Evolutionary conservation across 2,888 invertebrate genomes (phyloP).

Genomic region (Pseudoips prasinana): DNA sequence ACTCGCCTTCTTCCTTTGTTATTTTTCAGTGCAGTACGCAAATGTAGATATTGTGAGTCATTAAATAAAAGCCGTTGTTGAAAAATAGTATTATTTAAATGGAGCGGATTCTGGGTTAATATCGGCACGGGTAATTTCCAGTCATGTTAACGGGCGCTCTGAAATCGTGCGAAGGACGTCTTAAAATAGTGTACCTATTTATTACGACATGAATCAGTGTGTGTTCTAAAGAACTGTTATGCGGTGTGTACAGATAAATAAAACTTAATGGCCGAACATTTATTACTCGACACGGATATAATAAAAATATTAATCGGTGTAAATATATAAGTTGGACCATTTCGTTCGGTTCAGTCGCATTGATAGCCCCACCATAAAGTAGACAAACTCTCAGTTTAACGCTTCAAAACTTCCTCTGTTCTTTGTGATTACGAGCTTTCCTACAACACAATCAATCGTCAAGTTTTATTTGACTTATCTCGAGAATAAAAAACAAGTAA

Average conservation of each 20-base stretch:
- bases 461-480: conserved; percentile 79
- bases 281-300: conserved; percentile 35
- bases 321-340: conserved; percentile 49
- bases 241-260: conserved; percentile 41
- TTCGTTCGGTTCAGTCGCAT: conserved; percentile 39
- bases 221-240: conserved; percentile 47
- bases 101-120: conserved; percentile 56
- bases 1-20: conserved; percentile 35
- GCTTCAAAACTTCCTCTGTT: conserved; percentile 50
- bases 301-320: conserved; percentile 46
- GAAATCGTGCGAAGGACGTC: conserved; percentile 74
- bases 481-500: conserved; percentile 73
- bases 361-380: conserved; percentile 48
- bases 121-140: conserved; percentile 61
- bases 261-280: conserved; percentile 35
- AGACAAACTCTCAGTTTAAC: conserved; percentile 51
- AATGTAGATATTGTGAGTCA: conserved; percentile 35
- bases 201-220: conserved; percentile 61
- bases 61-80: conserved; percentile 33
- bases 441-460: conserved; percentile 76
- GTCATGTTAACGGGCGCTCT: conserved; percentile 60
- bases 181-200: conserved; percentile 71
- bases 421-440: conserved; percentile 62
- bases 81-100: conserved; percentile 53
- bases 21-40: conserved; percentile 31